These are phyloP conservation scores for Cirrhinus mrigala DNA, from an alignment of 2,797 vertebrate genomes.

Conservation along the genomic window DNA sequence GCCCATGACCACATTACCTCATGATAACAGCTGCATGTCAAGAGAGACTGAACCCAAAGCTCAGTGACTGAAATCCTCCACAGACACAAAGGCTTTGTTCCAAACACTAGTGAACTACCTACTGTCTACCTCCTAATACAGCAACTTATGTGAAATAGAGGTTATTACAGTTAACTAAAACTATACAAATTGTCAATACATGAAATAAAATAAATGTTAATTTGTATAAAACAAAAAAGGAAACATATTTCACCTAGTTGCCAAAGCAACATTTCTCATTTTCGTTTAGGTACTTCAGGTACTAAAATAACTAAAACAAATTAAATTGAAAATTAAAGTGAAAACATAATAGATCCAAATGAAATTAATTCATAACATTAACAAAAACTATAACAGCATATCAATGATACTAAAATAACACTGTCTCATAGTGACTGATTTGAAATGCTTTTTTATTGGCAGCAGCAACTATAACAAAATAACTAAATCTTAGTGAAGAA, in stretches of 20 bases:
- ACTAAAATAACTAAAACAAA: background rate
- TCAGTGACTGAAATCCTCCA: slow-evolving; percentile 65
- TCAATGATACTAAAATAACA: background rate
- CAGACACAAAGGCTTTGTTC: slow-evolving; percentile 50
- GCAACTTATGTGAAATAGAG: background rate
- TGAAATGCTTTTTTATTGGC: background rate
- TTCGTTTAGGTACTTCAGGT: background rate
- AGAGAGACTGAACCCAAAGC: slow-evolving; percentile 78
- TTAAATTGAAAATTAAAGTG: too few species aligned
- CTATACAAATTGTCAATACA: too few species aligned
- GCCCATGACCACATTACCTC: slow-evolving; percentile 79
- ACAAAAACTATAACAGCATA: too few species aligned
- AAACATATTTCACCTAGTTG: too few species aligned
- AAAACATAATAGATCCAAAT: too few species aligned
- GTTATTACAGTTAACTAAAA: too few species aligned
- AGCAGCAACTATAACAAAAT: background rate
- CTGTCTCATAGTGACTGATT: background rate
- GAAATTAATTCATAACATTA: too few species aligned
- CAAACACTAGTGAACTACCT: background rate
- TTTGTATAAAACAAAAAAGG: too few species aligned
- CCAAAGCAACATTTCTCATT: background rate
- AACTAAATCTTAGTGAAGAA: background rate
- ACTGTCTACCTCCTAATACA: background rate
- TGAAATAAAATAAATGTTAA: too few species aligned
- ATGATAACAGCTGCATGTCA: slow-evolving; percentile 77